These are phyloP conservation scores for Antennarius maculatus DNA, from an alignment of 2,797 vertebrate genomes.

Conservation along the genomic window DNA sequence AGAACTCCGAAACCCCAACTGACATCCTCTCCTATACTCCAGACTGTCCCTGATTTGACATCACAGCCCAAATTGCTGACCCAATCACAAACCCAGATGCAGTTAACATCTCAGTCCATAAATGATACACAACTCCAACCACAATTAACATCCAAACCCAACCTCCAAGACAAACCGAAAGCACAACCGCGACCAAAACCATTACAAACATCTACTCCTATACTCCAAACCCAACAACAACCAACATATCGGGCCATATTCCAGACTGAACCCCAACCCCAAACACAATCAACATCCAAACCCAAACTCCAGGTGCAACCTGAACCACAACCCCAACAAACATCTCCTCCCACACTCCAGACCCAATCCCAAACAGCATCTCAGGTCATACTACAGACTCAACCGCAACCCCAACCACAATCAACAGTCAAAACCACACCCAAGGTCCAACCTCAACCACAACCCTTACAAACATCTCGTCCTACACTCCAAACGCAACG, in stretches of 20 bases:
- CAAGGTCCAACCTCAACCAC: too few species aligned
- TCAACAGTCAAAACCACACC: too few species aligned
- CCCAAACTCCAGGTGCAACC: not conserved
- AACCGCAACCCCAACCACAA: too few species aligned
- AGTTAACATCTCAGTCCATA: not conserved
- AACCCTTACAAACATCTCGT: too few species aligned
- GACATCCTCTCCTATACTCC: not conserved
- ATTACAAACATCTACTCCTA: not conserved
- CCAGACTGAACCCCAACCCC: not conserved
- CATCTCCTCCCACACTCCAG: too few species aligned
- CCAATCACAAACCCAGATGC: not conserved
- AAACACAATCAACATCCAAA: not conserved
- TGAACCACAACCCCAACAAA: not conserved
- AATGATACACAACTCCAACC: not conserved
- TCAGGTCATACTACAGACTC: too few species aligned
- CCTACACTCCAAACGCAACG: too few species aligned
- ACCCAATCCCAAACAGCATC: too few species aligned
- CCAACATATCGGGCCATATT: not conserved
- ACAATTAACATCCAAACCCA: not conserved
- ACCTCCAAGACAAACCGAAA: too few species aligned
- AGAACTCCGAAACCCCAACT: constrained; percentile 1
- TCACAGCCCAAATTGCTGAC: not conserved
- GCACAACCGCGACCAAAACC: not conserved
- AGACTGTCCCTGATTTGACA: not conserved
- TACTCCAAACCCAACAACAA: not conserved